Evolutionary conservation across 1,140 invertebrate genomes (phyloP), one percentile per base, ranked within the genome.

Genomic region (Listronotus oregonensis): DNA sequence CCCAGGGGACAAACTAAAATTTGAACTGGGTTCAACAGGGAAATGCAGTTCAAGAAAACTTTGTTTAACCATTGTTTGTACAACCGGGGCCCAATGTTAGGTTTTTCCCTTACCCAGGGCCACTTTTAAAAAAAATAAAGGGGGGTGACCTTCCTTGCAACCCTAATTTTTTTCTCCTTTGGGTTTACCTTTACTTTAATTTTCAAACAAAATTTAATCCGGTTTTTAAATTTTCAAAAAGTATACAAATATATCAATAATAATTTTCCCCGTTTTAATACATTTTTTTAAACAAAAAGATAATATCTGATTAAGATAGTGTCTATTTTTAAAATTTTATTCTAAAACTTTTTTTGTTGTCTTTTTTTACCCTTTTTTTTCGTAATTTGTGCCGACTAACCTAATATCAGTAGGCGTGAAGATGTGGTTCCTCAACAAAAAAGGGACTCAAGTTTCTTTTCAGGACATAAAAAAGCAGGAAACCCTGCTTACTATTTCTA

Each of bases 401-500:
- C 43, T 18, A 15, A 17, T 12, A 10, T 37, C 14, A 17, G 40
- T 32, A 34, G 49, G 21, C 12, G 21, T 56, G 14, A 64, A 55
- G 55, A 70, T 70, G 69, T 58, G 71, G 46, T 66, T 70, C 17
- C 64, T 69, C 34, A 56, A 65, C 15, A 73, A 73, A 65, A 69
- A 82, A 77, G 69, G 64, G 81, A 57, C 42, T 55, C 54, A 58
- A 37, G 27, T 21, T 21, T 40, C 64, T 44, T 9, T 34, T 18
- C 64, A 71, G 82, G 86, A 86, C n/a, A 80, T 88, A n/a, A 93
- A 97, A 72, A 97, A 97, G 80, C 95, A n/a, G n/a, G 94, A 97
- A 80, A 97, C 94, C 40, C 86, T 98, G 69, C 84, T 98, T 63
- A 98, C 97, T 79, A 83, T 98, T 76, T 87, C n/a, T n/a, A 92